Conservation (phyloP, 2,113 vertebrate species). For the Hippocampus barbouri region DNA sequence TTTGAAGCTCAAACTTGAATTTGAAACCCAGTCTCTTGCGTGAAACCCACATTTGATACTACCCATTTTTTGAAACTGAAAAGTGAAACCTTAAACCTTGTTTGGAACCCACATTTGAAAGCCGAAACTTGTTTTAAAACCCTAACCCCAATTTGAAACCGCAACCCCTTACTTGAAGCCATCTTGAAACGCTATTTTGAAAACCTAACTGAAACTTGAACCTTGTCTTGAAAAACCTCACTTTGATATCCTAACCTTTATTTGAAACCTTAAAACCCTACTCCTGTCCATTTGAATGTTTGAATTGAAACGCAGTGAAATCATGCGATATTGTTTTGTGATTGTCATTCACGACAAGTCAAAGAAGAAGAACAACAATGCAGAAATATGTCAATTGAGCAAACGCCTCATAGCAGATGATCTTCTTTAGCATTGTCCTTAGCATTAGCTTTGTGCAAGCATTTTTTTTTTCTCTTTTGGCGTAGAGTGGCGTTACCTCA, state of each 20-base stretch:
- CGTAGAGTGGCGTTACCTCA: constrained; percentile 73
- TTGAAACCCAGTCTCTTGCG: background rate
- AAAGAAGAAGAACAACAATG: background rate
- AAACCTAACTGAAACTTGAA: background rate
- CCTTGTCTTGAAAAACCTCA: background rate
- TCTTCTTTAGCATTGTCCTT: background rate
- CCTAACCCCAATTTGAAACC: too few relatives aligned
- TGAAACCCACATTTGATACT: background rate
- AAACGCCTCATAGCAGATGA: too few relatives aligned
- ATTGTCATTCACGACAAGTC: background rate
- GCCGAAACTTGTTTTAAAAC: too few relatives aligned
- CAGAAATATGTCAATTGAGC: too few relatives aligned
- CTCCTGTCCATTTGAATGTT: background rate
- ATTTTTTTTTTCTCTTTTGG: background rate
- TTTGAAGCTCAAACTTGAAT: background rate
- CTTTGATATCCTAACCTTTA: background rate
- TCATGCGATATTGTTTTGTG: background rate
- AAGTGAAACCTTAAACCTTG: too few relatives aligned
- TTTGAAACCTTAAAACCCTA: background rate
- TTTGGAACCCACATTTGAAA: too few relatives aligned
- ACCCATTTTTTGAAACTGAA: too few relatives aligned
- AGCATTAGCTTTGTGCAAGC: background rate
- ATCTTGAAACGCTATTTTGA: too few relatives aligned
- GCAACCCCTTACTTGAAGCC: too few relatives aligned
- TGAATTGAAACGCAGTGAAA: background rate